Base-by-base conservation (phyloP, 1,140 invertebrate species). In the Drosophila arizonae region DNA sequence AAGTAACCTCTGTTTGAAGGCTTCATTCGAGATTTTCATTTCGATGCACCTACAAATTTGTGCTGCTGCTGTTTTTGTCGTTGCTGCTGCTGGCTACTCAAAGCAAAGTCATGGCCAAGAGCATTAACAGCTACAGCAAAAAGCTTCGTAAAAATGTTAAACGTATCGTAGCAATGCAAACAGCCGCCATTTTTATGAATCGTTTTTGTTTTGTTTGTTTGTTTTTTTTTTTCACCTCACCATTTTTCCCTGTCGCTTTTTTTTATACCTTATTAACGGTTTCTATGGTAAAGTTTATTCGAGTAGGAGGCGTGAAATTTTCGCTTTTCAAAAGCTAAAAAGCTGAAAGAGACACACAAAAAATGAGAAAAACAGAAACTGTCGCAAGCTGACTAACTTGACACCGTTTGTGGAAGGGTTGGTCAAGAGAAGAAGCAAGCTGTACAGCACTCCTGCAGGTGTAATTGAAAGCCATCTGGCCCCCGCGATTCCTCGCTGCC, bases 21-120 rank as follows among this genome's bases (percentile, higher is more conserved):
- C 63, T 76, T 71, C 58, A 71, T 60, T 50, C 33, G 48, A 77
- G 67, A 66, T 72, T 75, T 77, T 76, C 62, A 75, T 77, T 67
- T 75, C 17, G 6, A 65, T 64, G 68, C 65, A 45, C 60, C 63
- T 45, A 36, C 30, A 50, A 55, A 17, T 54, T 33, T 28, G 5
- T 51, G 55, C 50, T 43, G 15, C 45, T 17, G 51, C 46, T 72
- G 46, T 24, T 24, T 8, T 24, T 46, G 9, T 41, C 6, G 33
- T 45, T 70, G 72, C 63, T 74, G 50, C 68, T 51, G 66, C 67
- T 64, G 58, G 81, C 81, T 61, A 78, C 71, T 85, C 72, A 64
- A 66, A 65, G 63, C 45, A 88, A 87, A 87, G 84, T 87, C 82
- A 88, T 70, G 82, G 82, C 82, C 82, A 87, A 87, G 82, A 87